Evolutionary conservation across 2,888 invertebrate species (phyloP).

Genomic region (Agrotis puta): DNA sequence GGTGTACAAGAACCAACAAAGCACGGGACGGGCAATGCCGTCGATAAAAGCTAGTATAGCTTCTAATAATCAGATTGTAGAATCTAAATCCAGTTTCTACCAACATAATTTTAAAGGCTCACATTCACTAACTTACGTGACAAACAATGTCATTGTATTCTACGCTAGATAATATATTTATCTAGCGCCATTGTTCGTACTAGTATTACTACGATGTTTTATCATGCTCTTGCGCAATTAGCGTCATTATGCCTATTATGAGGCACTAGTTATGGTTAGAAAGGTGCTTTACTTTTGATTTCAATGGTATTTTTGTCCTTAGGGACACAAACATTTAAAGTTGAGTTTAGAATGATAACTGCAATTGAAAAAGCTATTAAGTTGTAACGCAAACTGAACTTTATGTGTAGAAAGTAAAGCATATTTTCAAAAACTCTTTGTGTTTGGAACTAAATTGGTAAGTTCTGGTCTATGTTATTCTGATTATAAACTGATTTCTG

Average conservation of each 20-base stretch:
- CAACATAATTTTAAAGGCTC: conserved; percentile 16
- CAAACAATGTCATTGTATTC: conserved; percentile 46
- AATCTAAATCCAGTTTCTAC: conserved; percentile 14
- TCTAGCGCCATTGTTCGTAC: conserved; percentile 40
- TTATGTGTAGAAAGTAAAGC: not conserved
- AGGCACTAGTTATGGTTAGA: conserved; percentile 32
- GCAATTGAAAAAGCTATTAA: not conserved
- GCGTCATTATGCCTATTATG: conserved; percentile 36
- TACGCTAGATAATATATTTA: conserved; percentile 31
- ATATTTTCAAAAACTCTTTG: not conserved
- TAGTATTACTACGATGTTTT: conserved; percentile 23
- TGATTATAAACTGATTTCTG: not conserved
- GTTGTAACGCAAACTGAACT: not conserved
- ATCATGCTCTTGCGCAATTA: conserved; percentile 46
- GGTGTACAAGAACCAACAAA: too few species aligned
- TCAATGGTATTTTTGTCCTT: conserved; percentile 3
- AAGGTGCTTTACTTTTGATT: conserved; percentile 51
- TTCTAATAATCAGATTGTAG: not conserved
- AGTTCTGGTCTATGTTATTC: conserved; percentile 16
- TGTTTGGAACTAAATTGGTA: not conserved
- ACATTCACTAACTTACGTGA: conserved; percentile 17
- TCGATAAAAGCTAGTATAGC: too few species aligned
- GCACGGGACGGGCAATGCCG: too few species aligned
- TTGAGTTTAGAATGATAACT: not conserved
- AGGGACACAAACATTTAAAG: not conserved